Conservation (phyloP, 1,140 invertebrate species). For the Uloborus diversus region DNA sequence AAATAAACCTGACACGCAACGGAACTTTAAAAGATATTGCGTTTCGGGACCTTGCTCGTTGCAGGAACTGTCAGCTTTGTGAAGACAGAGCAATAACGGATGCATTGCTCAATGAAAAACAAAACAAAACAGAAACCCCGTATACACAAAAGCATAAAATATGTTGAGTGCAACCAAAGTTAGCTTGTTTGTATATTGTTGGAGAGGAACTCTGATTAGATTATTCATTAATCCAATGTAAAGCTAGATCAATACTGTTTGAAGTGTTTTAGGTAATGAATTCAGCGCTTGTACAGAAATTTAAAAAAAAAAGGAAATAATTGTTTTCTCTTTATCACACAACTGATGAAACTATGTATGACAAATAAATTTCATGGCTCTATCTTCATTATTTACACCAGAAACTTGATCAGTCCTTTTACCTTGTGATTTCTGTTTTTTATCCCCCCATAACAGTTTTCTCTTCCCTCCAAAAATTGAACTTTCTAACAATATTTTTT, state of each 20-base stretch:
- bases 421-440: no score
- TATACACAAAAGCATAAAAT: conserved; percentile 29
- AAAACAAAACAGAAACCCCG: conserved; percentile 48
- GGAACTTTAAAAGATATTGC: neutral
- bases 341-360: neutral
- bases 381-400: no score
- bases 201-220: conserved; percentile 55
- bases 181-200: conserved; percentile 57
- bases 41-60: neutral
- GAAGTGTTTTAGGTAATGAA: conserved; percentile 56
- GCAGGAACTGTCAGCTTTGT: conserved; percentile 40
- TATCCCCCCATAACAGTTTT: no score
- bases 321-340: conserved; percentile 57
- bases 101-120: conserved; percentile 58
- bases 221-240: conserved; percentile 56
- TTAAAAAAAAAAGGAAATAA: conserved; percentile 48
- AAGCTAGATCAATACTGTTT: conserved; percentile 56
- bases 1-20: neutral
- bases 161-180: conserved; percentile 54
- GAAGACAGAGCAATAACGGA: conserved; percentile 57
- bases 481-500: no score
- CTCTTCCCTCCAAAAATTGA: no score
- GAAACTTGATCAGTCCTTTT: no score
- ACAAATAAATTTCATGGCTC: no score
- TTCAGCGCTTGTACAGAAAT: conserved; percentile 53